Base-by-base conservation (phyloP, 2,888 invertebrate species). In the Cordilura impudica region DNA sequence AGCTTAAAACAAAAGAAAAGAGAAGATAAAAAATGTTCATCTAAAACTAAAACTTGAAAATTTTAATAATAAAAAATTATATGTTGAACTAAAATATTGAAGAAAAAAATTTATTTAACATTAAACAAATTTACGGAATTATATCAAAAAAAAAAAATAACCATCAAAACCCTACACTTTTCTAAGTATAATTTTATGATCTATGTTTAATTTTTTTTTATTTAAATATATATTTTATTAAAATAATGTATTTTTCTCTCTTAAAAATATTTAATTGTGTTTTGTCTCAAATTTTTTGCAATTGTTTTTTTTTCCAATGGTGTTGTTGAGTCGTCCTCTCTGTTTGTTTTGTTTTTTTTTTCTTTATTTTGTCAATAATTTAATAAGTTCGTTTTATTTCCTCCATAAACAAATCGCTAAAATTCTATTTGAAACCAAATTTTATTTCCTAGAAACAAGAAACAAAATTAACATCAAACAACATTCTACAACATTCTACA, bases 141-240 rank as follows among this genome's bases (percentile, higher is more conserved):
- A 71, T 70, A 8, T 3, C 3, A 26, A 26, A 26, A 26, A 26
- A 26, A 26, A 26, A 39, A 39, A 35, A 39, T n/a, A 3, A 39
- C n/a, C 35, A 39, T n/a, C 35, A 74, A 79, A 65, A 66, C 14
- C 49, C 65, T 43, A 74, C 74, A 79, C 39, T 71, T 78, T 72
- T 74, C 54, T 74, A 79, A 74, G 56, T 79, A 71, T 79, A 79
- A 79, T 79, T 74, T 78, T 75, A 75, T 75, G 49, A 51, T 71
- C 47, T 79, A 75, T 67, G 29, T 74, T 60, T 71, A 77, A 61
- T 58, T 47, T 67, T 65, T 61, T 72, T 65, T 65, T 65, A 71
- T 67, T 75, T 71, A 66, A 67, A 71, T 69, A 69, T 39, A 67
- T 53, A 65, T 69, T 65, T 78, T 79, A 51, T 75, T 66, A 56